Evolutionary conservation across 2,888 invertebrate species (phyloP).

Genomic region (Nycteola revayana): DNA sequence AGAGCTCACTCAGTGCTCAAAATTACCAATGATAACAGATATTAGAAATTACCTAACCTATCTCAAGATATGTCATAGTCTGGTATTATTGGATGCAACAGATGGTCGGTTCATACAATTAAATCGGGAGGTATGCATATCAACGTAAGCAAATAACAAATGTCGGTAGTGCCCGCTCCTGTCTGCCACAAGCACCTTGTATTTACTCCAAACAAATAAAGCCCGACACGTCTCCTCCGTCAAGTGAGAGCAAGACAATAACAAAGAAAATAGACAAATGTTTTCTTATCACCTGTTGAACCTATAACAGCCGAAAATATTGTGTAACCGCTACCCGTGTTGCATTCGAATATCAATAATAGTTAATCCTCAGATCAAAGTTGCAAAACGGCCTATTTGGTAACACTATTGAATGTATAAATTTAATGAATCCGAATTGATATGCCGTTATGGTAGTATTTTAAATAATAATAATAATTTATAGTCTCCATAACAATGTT

Average conservation of each 20-base stretch:
- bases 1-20: not conserved
- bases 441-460: too few relatives aligned
- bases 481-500: too few relatives aligned
- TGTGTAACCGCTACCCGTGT: too few relatives aligned
- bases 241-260: slow-evolving; percentile 55
- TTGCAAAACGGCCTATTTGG: slow-evolving; percentile 34
- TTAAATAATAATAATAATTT: too few relatives aligned
- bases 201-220: slow-evolving; percentile 70
- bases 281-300: slow-evolving; percentile 12
- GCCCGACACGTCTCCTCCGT: slow-evolving; percentile 56
- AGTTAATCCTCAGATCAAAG: slow-evolving; percentile 27
- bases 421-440: too few relatives aligned
- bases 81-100: slow-evolving; percentile 19
- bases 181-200: slow-evolving; percentile 61
- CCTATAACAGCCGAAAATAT: too few relatives aligned
- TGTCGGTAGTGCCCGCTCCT: slow-evolving; percentile 49
- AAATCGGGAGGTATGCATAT: slow-evolving; percentile 68
- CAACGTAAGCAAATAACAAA: slow-evolving; percentile 63
- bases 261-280: slow-evolving; percentile 48
- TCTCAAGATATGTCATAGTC: slow-evolving; percentile 30
- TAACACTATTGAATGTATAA: slow-evolving; percentile 17
- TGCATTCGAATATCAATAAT: slow-evolving; percentile 5
- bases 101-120: slow-evolving; percentile 30
- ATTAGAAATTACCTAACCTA: slow-evolving; percentile 31
- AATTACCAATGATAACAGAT: slow-evolving; percentile 6